Percentiles rank a stretch among this genome's conserved stretches.
Evolutionary conservation across 2,797 vertebrate genomes (phyloP).

Genomic region (Phyllotis vaccarum): DNA sequence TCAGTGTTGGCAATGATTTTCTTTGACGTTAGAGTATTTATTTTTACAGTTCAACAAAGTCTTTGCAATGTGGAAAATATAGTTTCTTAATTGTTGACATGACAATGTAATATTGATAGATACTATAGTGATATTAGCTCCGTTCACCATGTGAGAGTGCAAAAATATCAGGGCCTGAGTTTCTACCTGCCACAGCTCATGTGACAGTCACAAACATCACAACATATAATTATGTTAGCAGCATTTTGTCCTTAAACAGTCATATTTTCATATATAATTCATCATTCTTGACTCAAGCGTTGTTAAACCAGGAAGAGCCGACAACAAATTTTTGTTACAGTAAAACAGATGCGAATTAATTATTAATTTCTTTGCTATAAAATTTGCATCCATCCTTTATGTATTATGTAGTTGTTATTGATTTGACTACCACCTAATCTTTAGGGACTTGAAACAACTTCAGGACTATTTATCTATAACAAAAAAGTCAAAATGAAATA

Average conservation of each 20-base stretch:
- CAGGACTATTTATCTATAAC: constrained; percentile 72
- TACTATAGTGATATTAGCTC: not conserved
- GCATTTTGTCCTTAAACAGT: constrained; percentile 60
- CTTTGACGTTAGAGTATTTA: constrained; percentile 59
- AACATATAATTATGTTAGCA: constrained; percentile 50
- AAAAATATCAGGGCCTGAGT: not conserved
- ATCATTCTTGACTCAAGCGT: constrained; percentile 64
- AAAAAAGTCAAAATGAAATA: constrained; percentile 76
- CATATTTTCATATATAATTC: constrained; percentile 67
- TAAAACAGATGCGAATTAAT: constrained; percentile 86
- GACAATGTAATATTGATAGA: constrained; percentile 53
- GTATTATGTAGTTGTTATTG: constrained; percentile 86
- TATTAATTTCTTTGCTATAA: constrained; percentile 86
- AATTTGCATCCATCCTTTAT: constrained; percentile 84
- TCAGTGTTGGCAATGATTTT: constrained; percentile 77
- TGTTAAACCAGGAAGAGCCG: constrained; percentile 86
- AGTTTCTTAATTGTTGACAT: constrained; percentile 63
- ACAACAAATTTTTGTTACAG: constrained; percentile 83
- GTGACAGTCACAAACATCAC: constrained; percentile 43
- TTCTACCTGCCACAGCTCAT: not conserved
- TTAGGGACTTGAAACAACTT: constrained; percentile 71
- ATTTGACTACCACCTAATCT: constrained; percentile 81
- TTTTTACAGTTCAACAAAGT: constrained; percentile 22
- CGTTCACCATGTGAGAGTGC: not conserved
- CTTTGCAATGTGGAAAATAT: constrained; percentile 54